Evolutionary conservation across 2,113 vertebrate genomes (phyloP).

Genomic region (Urocolius indicus): DNA sequence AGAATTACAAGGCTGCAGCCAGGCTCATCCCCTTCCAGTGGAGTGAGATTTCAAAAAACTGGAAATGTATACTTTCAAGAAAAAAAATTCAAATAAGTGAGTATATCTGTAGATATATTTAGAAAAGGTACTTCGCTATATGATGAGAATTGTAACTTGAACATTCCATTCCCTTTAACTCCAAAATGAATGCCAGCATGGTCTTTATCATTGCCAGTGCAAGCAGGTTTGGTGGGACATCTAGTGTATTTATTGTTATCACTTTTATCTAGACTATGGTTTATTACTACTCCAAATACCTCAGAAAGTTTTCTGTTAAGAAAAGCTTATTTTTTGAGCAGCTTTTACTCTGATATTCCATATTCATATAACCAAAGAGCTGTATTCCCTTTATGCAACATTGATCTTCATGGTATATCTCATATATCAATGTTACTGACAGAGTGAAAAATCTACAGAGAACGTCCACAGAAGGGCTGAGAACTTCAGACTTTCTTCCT

Average conservation of each 20-base stretch:
- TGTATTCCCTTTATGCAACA: not conserved
- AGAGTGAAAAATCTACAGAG: not conserved
- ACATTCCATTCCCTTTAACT: not conserved
- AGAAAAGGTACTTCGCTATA: not conserved
- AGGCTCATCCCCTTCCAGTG: not conserved
- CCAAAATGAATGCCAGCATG: not conserved
- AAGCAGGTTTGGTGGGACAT: not conserved
- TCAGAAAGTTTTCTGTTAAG: not conserved
- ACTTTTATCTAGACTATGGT: not conserved
- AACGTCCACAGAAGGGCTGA: not conserved
- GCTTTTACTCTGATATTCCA: not conserved
- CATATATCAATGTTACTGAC: not conserved
- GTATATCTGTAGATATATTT: not conserved
- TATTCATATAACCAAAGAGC: not conserved
- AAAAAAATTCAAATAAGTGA: not conserved
- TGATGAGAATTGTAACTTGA: not conserved
- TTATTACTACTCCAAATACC: not conserved
- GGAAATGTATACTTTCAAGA: not conserved
- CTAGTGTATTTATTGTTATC: not conserved
- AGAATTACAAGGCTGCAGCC: not conserved
- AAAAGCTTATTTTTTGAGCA: not conserved
- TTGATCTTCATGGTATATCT: not conserved
- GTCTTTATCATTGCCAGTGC: not conserved
- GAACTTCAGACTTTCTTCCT: not conserved
- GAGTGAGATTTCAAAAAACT: not conserved